Evolutionary conservation across 2,797 vertebrate genomes (phyloP), one percentile per base, ranked within the genome.

Genomic region (Anabacerthia variegaticeps): DNA sequence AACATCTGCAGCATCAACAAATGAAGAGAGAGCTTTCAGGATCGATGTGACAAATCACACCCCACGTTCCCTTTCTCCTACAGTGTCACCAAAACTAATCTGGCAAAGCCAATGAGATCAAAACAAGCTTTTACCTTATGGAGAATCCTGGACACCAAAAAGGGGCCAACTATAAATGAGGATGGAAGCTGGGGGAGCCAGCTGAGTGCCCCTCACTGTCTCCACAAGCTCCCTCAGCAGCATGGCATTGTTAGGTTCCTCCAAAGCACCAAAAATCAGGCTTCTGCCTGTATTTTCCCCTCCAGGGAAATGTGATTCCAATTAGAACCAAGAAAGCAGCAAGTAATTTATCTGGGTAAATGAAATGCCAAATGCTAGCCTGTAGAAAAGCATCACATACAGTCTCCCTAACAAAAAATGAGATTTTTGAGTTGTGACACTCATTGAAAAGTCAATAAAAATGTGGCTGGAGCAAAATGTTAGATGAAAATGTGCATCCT

Each of bases 281-380:
- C 19, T 87, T 85, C 78, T 73, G 55, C 13, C 48, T 9, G 0
- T 55, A 58, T 76, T 36, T 79, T 69, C 46, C 12, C 9, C 62
- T 20, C 4, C 13, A 2, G 27, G 17, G 48, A 76, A 73, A 76
- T 30, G 32, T 3, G n/a, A 75, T 79, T 89, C 59, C 24, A 43
- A 19, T 62, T 39, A 92, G 46, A 92, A 46, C 10, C 72, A 91
- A 79, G 52, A 80, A 82, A 89, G 67, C n/a, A 95, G 28, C 30
- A 67, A 23, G 56, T 43, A 83, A 83, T 59, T 83, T 61, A 77
- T 74, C 46, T 54, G 28, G 13, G 49, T 80, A 92, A 88, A 92
- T 21, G 43, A 86, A 55, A 62, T 14, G 46, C 27, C 1, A 0
- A 87, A 59, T 3, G 10, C 34, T 30, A 69, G 32, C 36, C 39